Evolutionary conservation across 2,888 invertebrate genomes (phyloP).

Genomic region (Limenitis camilla): DNA sequence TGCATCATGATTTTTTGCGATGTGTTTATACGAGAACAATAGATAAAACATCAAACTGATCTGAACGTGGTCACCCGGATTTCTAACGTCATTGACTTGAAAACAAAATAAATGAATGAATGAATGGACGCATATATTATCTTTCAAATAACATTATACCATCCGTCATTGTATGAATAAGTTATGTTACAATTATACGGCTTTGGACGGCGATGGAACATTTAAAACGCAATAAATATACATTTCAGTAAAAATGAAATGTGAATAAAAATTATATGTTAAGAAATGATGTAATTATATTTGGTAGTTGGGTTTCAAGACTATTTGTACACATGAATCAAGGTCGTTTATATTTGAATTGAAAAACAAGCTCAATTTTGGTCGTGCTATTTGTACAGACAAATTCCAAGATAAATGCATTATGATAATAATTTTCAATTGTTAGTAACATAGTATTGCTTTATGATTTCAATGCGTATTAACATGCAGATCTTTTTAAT

Average conservation of each 20-base stretch:
- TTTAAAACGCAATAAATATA: neutral
- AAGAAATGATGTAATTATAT: constrained; percentile 15
- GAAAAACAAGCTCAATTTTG: constrained; percentile 18
- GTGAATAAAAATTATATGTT: constrained; percentile 6
- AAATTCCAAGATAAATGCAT: constrained; percentile 13
- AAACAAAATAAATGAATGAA: neutral
- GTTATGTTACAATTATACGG: too few relatives aligned
- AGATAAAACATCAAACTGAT: neutral
- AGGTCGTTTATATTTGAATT: constrained; percentile 14
- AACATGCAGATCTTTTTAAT: too few relatives aligned
- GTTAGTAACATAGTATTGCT: neutral
- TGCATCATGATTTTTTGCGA: neutral
- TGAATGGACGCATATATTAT: too few relatives aligned
- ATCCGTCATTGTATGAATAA: too few relatives aligned
- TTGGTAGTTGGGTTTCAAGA: constrained; percentile 15
- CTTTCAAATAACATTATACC: too few relatives aligned
- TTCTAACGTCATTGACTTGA: neutral
- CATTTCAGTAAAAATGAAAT: neutral
- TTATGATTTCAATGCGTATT: too few relatives aligned
- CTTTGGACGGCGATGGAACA: neutral
- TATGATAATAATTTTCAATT: constrained; percentile 9
- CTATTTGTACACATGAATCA: constrained; percentile 18
- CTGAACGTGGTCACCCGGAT: neutral
- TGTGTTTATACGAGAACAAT: neutral
- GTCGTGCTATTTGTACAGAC: constrained; percentile 15